Conservation (phyloP, 2,797 vertebrate genomes). For the Cephalopachus bancanus region DNA sequence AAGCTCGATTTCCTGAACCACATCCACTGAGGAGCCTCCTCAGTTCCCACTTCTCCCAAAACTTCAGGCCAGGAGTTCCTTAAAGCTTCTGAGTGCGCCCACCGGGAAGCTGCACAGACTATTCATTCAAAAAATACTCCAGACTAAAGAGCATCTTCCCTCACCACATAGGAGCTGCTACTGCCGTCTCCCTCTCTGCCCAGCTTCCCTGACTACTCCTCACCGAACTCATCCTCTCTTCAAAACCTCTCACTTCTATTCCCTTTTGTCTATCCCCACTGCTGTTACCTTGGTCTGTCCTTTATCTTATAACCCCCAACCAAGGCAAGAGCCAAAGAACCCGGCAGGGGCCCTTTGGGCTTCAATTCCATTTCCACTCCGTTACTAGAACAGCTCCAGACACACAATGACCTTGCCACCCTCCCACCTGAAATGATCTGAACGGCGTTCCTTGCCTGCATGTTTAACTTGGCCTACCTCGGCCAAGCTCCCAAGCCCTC, state of each 20-base stretch:
- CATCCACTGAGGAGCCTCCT: rapidly evolving
- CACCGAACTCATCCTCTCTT: not conserved
- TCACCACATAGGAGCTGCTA: not conserved
- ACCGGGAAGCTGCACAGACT: not conserved
- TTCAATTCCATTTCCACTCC: not conserved
- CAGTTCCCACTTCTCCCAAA: not conserved
- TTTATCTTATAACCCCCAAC: not conserved
- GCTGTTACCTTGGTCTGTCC: no score
- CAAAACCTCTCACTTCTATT: rapidly evolving
- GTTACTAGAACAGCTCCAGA: not conserved
- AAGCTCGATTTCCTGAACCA: not conserved
- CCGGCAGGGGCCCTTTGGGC: not conserved
- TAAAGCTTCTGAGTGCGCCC: not conserved
- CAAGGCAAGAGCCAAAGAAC: not conserved
- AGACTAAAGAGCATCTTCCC: not conserved
- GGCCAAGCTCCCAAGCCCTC: not conserved
- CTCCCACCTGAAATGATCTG: no score
- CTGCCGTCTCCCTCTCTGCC: no score
- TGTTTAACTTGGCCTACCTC: rapidly evolving
- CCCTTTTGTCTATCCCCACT: rapidly evolving
- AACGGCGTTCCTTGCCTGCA: not conserved
- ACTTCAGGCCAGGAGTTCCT: rapidly evolving
- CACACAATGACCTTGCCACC: not conserved
- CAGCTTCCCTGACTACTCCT: not conserved
- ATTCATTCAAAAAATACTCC: not conserved